Evolutionary conservation across 1,140 invertebrate genomes (phyloP).

Genomic region (Anastrepha ludens): DNA sequence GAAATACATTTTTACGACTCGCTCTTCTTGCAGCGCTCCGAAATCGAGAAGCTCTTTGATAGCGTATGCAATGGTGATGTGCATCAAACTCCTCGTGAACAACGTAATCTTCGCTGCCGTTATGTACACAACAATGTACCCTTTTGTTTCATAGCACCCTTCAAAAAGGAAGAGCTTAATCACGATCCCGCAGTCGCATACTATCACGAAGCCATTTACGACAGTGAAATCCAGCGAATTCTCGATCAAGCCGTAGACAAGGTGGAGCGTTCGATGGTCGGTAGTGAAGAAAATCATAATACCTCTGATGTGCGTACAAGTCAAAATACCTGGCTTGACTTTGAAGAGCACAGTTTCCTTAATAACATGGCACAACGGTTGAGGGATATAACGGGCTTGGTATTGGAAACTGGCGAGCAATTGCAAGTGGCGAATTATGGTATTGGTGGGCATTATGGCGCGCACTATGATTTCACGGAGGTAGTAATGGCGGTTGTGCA

Average conservation of each 20-base stretch:
- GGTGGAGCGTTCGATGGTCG: constrained; percentile 94
- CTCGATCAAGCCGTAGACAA: constrained; percentile 87
- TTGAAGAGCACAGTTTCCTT: constrained; percentile 84
- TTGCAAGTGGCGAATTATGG: constrained; percentile 98
- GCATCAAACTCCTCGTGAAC: constrained; percentile 74
- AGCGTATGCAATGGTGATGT: constrained; percentile 89
- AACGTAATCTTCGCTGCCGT: constrained; percentile 81
- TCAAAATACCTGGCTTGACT: constrained; percentile 95
- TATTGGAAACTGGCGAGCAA: constrained; percentile 90
- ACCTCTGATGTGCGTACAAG: constrained; percentile 93
- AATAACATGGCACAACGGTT: constrained; percentile 82
- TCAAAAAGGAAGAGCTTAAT: constrained; percentile 92
- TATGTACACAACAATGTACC: constrained; percentile 84
- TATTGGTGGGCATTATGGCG: constrained; percentile 98
- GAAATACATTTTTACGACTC: not conserved
- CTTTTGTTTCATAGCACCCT: constrained; percentile 85
- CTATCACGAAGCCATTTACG: constrained; percentile 90
- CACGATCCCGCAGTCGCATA: constrained; percentile 88
- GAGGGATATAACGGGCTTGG: constrained; percentile 86
- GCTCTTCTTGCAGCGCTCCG: not conserved
- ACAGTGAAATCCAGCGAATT: constrained; percentile 90
- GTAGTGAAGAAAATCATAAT: constrained; percentile 88
- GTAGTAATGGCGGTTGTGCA: constrained; percentile 29
- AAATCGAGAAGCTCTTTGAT: constrained; percentile 45
- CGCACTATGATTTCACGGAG: constrained; percentile 86